Percentiles rank a stretch among this genome's conserved stretches.
Conservation (phyloP, 2,113 vertebrate species). For the Sphyrna mokarran region DNA sequence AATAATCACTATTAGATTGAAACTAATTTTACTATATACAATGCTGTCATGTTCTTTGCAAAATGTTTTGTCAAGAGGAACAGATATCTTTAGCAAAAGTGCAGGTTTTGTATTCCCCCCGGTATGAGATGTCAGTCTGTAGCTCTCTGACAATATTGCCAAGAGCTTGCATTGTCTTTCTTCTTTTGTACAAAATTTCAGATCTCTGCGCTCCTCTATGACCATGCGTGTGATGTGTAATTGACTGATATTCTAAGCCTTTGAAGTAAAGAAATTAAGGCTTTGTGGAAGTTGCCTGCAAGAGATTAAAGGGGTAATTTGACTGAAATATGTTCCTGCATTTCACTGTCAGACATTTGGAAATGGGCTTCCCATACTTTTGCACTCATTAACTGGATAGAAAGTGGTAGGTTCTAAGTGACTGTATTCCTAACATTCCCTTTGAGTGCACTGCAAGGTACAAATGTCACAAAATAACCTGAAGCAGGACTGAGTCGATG, state of each 20-base stretch:
- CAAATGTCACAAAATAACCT: not conserved
- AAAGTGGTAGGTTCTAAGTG: not conserved
- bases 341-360: not conserved
- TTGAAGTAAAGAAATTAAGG: not conserved
- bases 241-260: not conserved
- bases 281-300: not conserved
- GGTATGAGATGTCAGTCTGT: not conserved
- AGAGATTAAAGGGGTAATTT: not conserved
- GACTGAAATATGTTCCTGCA: not conserved
- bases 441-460: not conserved
- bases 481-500: not conserved
- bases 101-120: too few species aligned
- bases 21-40: not conserved
- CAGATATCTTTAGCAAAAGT: not conserved
- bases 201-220: not conserved
- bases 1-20: not conserved
- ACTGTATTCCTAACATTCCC: not conserved
- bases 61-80: not conserved
- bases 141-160: not conserved
- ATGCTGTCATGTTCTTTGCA: not conserved
- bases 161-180: too few species aligned
- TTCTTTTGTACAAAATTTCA: not conserved
- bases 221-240: not conserved
- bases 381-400: not conserved
- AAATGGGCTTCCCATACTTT: not conserved